Percentiles rank a stretch among this genome's conserved stretches.
Evolutionary conservation across 1,140 invertebrate genomes (phyloP).

Genomic region (Rhagoletis pomonella): DNA sequence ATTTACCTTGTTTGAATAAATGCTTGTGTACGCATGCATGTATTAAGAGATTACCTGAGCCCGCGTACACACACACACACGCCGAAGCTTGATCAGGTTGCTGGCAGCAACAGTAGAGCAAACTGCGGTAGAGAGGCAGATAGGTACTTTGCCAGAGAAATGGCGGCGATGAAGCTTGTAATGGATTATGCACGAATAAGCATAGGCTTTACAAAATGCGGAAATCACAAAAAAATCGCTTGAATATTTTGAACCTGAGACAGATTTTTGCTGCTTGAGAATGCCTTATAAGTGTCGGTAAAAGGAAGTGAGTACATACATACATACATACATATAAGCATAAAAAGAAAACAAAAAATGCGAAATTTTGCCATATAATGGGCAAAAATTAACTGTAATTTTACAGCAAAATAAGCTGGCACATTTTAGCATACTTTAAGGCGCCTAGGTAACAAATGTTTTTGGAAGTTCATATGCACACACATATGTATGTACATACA

Average conservation of each 20-base stretch:
- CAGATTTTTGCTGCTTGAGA: background rate
- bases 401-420: background rate
- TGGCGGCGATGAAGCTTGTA: background rate
- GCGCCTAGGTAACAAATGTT: background rate
- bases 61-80: background rate
- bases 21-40: background rate
- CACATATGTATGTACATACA: background rate
- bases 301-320: background rate
- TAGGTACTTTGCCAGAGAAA: background rate
- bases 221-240: constrained; percentile 25
- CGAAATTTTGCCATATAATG: constrained; percentile 10
- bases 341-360: background rate
- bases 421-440: constrained; percentile 8
- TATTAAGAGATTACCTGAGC: background rate
- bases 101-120: background rate
- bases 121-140: background rate
- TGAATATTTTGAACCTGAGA: background rate
- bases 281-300: background rate
- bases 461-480: background rate
- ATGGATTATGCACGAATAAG: constrained; percentile 27
- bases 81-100: background rate
- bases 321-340: background rate
- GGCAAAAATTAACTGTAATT: constrained; percentile 16
- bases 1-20: constrained; percentile 57
- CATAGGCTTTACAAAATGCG: background rate